These are phyloP conservation scores for Mustela nigripes DNA, from an alignment of 2,113 vertebrate genomes.

Conservation along the genomic window DNA sequence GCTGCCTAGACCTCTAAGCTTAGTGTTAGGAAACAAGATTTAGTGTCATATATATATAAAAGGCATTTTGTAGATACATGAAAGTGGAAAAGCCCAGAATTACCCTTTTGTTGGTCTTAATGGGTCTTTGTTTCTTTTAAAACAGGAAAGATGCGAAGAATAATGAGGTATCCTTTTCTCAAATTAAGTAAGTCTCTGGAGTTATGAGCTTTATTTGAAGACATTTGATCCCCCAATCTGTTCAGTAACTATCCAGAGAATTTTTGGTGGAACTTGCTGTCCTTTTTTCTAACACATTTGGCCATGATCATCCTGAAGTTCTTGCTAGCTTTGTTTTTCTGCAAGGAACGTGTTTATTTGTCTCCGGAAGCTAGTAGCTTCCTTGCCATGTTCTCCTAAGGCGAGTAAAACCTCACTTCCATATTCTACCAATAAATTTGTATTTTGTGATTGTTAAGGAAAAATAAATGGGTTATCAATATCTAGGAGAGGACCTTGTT, in stretches of 20 bases:
- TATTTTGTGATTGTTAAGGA: not conserved
- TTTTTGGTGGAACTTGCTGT: not conserved
- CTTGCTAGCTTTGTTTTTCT: not conserved
- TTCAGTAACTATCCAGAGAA: not conserved
- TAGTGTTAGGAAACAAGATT: not conserved
- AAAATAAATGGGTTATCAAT: not conserved
- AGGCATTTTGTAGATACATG: not conserved
- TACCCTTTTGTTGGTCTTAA: constrained; percentile 16
- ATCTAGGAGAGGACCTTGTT: not conserved
- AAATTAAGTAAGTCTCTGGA: constrained; percentile 88
- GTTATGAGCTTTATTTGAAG: not conserved
- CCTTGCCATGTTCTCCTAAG: not conserved
- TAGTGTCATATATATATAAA: not conserved
- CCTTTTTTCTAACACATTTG: not conserved
- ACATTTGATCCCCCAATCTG: not conserved
- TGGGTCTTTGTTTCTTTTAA: constrained; percentile 66
- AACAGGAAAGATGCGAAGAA: constrained; percentile 88
- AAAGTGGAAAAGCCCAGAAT: not conserved
- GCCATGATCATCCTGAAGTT: not conserved
- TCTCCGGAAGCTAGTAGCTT: not conserved
- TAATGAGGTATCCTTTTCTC: constrained; percentile 88
- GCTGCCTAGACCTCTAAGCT: not conserved
- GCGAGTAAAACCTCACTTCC: not conserved
- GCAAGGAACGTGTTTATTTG: not conserved
- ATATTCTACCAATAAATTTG: not conserved